phyloP scores from a whole-genome alignment of 2,888 invertebrate species.

The Nemotelus nigrinus region DNA sequence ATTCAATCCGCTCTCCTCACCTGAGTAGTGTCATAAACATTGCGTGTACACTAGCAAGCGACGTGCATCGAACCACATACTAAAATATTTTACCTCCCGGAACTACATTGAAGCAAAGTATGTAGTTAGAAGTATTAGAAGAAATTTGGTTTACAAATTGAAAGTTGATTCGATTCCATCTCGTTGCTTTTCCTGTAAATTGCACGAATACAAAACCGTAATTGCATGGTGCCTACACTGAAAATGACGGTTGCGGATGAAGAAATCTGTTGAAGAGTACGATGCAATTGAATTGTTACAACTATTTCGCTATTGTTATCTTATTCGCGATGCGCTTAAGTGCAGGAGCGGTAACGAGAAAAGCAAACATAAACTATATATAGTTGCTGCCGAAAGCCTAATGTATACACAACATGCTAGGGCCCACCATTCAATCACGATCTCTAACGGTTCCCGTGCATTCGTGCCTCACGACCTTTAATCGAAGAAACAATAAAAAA shows the following conservation, averaged over 20 bases:
- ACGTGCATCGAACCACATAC: too few relatives aligned
- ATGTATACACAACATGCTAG: conserved; percentile 3
- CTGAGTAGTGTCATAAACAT: background rate
- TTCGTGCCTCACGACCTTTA: conserved; percentile 45
- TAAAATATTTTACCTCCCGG: too few relatives aligned
- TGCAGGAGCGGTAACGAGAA: conserved; percentile 6
- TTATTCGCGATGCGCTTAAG: conserved; percentile 32
- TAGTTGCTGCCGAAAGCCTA: conserved; percentile 8
- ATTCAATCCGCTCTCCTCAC: too few relatives aligned
- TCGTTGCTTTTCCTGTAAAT: background rate
- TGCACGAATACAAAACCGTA: conserved; percentile 25
- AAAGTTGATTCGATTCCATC: conserved; percentile 27
- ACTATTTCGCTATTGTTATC: conserved; percentile 44
- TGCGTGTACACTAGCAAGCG: background rate
- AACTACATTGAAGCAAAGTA: too few relatives aligned
- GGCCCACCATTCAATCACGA: conserved; percentile 36
- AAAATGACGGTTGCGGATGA: background rate
- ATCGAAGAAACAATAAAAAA: conserved; percentile 40
- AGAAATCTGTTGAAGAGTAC: conserved; percentile 6
- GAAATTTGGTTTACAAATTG: conserved; percentile 44
- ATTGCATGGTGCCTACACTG: conserved; percentile 1
- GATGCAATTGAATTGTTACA: conserved; percentile 18
- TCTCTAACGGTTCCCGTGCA: conserved; percentile 37
- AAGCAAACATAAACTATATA: background rate
- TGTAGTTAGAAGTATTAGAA: background rate